Conservation (phyloP, 2,888 invertebrate genomes). For the Noctuana brunneofusca region DNA sequence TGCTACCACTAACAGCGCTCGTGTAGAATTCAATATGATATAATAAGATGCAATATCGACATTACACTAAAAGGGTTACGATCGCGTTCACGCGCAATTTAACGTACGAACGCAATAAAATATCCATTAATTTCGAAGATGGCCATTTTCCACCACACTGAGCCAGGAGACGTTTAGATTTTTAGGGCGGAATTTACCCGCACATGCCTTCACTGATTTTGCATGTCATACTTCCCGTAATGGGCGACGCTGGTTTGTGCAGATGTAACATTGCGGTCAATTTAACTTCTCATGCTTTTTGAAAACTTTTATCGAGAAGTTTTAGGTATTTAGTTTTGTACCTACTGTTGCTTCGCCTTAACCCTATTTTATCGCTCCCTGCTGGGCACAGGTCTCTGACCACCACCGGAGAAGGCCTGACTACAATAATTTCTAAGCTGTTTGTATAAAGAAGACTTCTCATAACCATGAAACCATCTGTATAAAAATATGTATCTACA, state of each 20-base stretch:
- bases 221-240: slow-evolving; percentile 32
- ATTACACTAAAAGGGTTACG: slow-evolving; percentile 53
- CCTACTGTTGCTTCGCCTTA: no score
- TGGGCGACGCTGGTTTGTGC: no score
- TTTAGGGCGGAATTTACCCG: slow-evolving; percentile 49
- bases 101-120: slow-evolving; percentile 75
- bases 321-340: no score
- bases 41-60: slow-evolving; percentile 31
- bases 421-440: neutral
- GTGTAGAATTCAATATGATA: slow-evolving; percentile 8
- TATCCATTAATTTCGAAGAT: slow-evolving; percentile 79
- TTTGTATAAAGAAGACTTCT: neutral
- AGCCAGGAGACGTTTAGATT: slow-evolving; percentile 61
- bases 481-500: neutral
- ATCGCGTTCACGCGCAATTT: slow-evolving; percentile 75
- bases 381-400: no score
- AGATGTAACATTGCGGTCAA: no score
- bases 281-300: no score
- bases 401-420: no score
- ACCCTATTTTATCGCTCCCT: no score
- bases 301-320: no score
- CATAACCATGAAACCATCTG: neutral
- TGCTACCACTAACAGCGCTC: neutral
- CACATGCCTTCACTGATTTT: slow-evolving; percentile 35
- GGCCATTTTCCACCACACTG: slow-evolving; percentile 73